A percentile compares a stretch with the other conserved stretches of the same genome.
These are phyloP conservation scores for Pachycephus smyrnensis DNA, from an alignment of 2,888 invertebrate genomes.

Conservation along the genomic window DNA sequence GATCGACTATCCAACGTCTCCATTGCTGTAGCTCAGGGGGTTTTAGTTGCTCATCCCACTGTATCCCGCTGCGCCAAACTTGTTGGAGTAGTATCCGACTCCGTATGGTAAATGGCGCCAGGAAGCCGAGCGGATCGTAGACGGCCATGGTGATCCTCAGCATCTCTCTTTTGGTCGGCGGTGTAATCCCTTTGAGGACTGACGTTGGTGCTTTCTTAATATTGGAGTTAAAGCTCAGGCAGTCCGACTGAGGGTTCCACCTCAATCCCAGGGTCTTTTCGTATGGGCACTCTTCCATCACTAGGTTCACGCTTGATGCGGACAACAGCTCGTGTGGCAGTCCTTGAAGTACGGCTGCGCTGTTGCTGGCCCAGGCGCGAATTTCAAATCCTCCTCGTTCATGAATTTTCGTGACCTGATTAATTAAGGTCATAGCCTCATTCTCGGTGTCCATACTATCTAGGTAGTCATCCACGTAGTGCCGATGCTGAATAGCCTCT, in stretches of 20 bases:
- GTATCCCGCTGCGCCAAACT: conserved; percentile 38
- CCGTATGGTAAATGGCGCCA: conserved; percentile 35
- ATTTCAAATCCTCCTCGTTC: conserved; percentile 34
- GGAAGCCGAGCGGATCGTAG: conserved; percentile 49
- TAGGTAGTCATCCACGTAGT: conserved; percentile 49
- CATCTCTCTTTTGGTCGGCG: no score
- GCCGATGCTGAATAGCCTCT: conserved; percentile 34
- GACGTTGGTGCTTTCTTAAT: conserved; percentile 27
- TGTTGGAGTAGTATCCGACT: conserved; percentile 43
- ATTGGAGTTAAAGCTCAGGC: conserved; percentile 30
- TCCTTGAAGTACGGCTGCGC: conserved; percentile 1
- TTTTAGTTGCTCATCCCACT: conserved; percentile 33
- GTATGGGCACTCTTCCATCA: not conserved
- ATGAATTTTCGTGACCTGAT: conserved; percentile 29
- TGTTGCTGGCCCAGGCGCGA: conserved; percentile 33
- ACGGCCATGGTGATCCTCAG: conserved; percentile 42
- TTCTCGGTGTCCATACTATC: conserved; percentile 37
- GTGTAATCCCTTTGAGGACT: no score
- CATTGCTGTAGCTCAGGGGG: conserved; percentile 25
- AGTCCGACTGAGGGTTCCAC: conserved; percentile 33
- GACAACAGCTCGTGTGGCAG: conserved; percentile 5
- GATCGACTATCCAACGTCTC: conserved; percentile 33
- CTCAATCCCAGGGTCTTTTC: conserved; percentile 31
- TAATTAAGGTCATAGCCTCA: conserved; percentile 31
- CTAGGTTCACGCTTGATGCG: not conserved